A percentile compares a stretch with the other conserved stretches of the same genome.
Evolutionary conservation across 2,888 invertebrate species (phyloP).

Genomic region (Metacarcinus magister): DNA sequence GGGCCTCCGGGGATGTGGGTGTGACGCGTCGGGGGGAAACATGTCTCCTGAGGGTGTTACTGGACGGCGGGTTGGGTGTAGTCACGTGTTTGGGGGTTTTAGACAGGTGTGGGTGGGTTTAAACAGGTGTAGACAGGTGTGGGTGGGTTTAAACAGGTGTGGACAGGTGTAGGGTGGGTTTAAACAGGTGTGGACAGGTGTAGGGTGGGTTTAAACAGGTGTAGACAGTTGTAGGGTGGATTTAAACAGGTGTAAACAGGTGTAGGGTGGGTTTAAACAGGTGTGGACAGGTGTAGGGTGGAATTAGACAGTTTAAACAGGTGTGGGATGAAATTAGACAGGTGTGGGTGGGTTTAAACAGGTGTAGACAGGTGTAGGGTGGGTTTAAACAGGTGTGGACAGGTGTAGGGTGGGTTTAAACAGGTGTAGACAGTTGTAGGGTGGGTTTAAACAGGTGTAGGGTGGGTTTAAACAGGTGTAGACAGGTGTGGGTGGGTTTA

Average conservation of each 20-base stretch:
- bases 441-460: not conserved
- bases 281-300: not conserved
- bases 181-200: not conserved
- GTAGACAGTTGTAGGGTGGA: too few relatives aligned
- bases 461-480: not conserved
- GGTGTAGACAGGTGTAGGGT: constrained; percentile 37
- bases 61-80: not conserved
- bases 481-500: not conserved
- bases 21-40: constrained; percentile 17
- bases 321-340: not conserved
- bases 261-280: not conserved
- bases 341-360: not conserved
- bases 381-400: not conserved
- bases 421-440: too few relatives aligned
- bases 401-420: not conserved
- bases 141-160: not conserved
- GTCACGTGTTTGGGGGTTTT: not conserved
- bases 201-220: not conserved
- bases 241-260: not conserved
- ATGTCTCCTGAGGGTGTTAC: not conserved
- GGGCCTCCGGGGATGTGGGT: not conserved
- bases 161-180: not conserved
- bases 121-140: not conserved
- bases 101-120: not conserved
- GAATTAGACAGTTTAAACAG: not conserved